Percentiles rank a stretch among this genome's conserved stretches.
Conservation (phyloP, 53 echinoderm and acorn worm genomes). For the Mesocentrotus franciscanus region DNA sequence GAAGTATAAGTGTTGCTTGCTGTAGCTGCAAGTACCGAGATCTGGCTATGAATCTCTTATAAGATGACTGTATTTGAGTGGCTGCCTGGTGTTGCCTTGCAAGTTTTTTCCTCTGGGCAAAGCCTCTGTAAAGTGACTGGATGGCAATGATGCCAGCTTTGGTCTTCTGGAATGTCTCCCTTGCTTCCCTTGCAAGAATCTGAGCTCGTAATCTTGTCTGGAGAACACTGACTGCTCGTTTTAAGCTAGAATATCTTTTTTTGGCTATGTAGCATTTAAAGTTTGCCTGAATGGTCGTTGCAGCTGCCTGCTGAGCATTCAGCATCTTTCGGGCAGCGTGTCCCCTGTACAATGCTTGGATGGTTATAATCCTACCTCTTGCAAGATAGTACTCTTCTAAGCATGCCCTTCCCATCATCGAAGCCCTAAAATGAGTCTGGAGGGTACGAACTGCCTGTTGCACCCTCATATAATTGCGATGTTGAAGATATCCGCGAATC, state of each 20-base stretch:
- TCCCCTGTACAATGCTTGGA: slow-evolving; percentile 60
- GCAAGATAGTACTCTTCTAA: slow-evolving; percentile 26
- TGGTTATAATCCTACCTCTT: slow-evolving; percentile 32
- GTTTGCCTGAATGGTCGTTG: slow-evolving; percentile 67
- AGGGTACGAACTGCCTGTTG: slow-evolving; percentile 49
- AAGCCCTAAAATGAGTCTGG: slow-evolving; percentile 66
- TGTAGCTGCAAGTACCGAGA: slow-evolving; percentile 48
- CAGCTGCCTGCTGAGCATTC: slow-evolving; percentile 51
- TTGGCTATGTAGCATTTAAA: slow-evolving; percentile 36
- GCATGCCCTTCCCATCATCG: slow-evolving; percentile 48
- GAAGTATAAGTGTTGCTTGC: slow-evolving; percentile 59
- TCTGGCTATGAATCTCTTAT: slow-evolving; percentile 54
- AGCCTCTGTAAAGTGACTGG: slow-evolving; percentile 60
- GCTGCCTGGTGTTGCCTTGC: slow-evolving; percentile 66
- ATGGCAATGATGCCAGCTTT: slow-evolving; percentile 57
- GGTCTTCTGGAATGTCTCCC: slow-evolving; percentile 55
- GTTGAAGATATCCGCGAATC: slow-evolving; percentile 69
- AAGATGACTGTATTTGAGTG: slow-evolving; percentile 66
- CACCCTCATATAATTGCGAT: slow-evolving; percentile 56
- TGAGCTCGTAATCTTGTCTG: slow-evolving; percentile 57
- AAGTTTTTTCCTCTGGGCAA: not conserved
- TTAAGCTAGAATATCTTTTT: not conserved
- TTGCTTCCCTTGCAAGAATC: not conserved
- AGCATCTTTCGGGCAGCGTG: slow-evolving; percentile 30
- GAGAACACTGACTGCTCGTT: slow-evolving; percentile 20